phyloP scores from a whole-genome alignment of 2,888 invertebrate genomes.

The Tetrapedia diversipes region DNA sequence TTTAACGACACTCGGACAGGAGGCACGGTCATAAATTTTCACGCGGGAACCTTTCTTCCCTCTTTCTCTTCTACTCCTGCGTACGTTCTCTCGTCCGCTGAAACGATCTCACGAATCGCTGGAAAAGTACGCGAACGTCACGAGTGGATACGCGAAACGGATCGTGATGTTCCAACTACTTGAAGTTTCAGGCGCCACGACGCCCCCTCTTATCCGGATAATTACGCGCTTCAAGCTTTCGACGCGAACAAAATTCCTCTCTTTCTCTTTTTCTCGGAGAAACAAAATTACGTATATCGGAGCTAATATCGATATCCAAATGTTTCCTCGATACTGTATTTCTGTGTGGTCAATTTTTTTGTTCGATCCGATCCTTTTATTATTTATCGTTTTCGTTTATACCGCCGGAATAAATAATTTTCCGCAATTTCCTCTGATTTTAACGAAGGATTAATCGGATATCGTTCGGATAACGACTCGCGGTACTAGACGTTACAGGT shows the following conservation, averaged over 20 bases:
- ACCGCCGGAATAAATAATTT: neutral
- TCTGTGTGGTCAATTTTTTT: neutral
- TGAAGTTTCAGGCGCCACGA: no score
- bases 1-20: conserved; percentile 77
- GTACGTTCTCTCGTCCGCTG: conserved; percentile 22
- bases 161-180: no score
- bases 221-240: conserved; percentile 52
- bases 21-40: conserved; percentile 76
- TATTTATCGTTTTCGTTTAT: neutral
- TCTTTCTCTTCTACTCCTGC: conserved; percentile 5
- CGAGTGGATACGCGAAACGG: no score
- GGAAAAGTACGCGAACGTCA: conserved; percentile 10
- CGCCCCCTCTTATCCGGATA: conserved; percentile 65
- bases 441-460: conserved; percentile 15
- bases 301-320: no score
- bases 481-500: neutral
- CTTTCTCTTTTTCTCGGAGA: neutral
- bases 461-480: neutral
- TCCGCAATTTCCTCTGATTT: neutral
- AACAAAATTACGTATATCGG: no score
- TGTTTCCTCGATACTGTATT: no score
- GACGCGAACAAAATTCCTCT: neutral
- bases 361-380: neutral
- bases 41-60: conserved; percentile 21
- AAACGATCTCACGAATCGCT: neutral